phyloP scores from a whole-genome alignment of 2,797 vertebrate genomes.

The Neomorphus geoffroyi region DNA sequence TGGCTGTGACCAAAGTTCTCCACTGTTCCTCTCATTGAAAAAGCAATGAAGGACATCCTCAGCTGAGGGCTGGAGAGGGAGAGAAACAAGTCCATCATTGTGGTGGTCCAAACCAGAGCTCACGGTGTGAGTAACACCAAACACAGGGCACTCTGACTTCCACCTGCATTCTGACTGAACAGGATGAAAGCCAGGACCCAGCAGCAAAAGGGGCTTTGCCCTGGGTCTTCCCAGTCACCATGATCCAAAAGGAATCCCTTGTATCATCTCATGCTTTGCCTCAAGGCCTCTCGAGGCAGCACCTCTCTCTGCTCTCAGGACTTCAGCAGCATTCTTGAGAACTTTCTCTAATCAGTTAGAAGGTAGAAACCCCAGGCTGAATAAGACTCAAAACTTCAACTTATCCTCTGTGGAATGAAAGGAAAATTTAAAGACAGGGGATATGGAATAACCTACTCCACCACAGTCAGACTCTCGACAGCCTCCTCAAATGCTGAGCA shows the following conservation, averaged over 20 bases:
- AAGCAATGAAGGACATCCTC: conserved; percentile 99
- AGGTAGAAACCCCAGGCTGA: neutral
- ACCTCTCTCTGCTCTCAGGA: neutral
- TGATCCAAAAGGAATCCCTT: too few relatives aligned
- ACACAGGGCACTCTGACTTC: neutral
- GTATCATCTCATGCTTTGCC: neutral
- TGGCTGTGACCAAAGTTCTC: neutral
- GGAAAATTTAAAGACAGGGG: neutral
- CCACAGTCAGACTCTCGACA: neutral
- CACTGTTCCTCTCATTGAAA: conserved; percentile 87
- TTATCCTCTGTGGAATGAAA: neutral
- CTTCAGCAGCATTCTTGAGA: neutral
- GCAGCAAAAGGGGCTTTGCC: neutral
- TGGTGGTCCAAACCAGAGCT: neutral
- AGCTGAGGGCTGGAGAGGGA: conserved; percentile 87
- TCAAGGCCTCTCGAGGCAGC: neutral
- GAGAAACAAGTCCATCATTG: neutral
- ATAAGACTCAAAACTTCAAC: neutral
- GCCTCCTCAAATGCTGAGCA: neutral
- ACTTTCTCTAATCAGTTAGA: neutral
- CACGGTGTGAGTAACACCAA: neutral
- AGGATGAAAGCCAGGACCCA: neutral
- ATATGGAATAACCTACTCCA: neutral
- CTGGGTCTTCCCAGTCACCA: too few relatives aligned
- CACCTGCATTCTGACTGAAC: neutral